A percentile compares a stretch with the other conserved stretches of the same genome.
These are phyloP conservation scores for Anisognathus igniventris DNA, from an alignment of 2,797 vertebrate genomes.

Conservation along the genomic window DNA sequence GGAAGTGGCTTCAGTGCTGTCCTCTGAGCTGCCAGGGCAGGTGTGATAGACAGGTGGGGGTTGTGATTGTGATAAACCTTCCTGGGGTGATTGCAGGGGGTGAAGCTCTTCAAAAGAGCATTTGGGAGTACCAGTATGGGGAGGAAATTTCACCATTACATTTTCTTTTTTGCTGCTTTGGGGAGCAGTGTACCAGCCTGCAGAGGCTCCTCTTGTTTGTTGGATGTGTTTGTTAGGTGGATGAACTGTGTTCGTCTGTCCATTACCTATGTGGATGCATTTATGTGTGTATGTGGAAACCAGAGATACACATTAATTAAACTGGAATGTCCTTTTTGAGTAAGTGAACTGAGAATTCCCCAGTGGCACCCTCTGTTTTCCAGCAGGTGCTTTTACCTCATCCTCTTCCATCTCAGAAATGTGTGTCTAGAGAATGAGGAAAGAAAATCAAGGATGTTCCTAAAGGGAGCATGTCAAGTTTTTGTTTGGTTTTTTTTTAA, in stretches of 20 bases:
- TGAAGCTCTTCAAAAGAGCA: not conserved
- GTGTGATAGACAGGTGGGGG: not conserved
- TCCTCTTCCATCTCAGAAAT: not conserved
- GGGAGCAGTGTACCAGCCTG: not conserved
- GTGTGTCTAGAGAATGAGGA: not conserved
- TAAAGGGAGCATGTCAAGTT: not conserved
- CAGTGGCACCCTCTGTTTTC: not conserved
- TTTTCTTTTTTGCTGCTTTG: not conserved
- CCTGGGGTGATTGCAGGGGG: not conserved
- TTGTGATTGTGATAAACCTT: not conserved
- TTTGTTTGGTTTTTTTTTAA: not conserved
- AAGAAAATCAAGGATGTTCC: not conserved
- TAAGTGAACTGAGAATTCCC: not conserved
- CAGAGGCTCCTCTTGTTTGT: not conserved
- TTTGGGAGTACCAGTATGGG: not conserved
- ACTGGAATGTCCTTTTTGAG: not conserved
- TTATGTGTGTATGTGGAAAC: not conserved
- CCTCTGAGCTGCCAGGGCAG: not conserved
- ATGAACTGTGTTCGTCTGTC: not conserved
- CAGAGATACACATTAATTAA: not conserved
- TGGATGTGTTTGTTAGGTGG: not conserved
- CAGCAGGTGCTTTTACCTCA: not conserved
- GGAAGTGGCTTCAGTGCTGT: not conserved
- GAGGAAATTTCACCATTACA: fast-evolving
- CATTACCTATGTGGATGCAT: not conserved